Evolutionary conservation across 2,113 vertebrate genomes (phyloP), one percentile per base, ranked within the genome.

Genomic region (Desmodus rotundus): DNA sequence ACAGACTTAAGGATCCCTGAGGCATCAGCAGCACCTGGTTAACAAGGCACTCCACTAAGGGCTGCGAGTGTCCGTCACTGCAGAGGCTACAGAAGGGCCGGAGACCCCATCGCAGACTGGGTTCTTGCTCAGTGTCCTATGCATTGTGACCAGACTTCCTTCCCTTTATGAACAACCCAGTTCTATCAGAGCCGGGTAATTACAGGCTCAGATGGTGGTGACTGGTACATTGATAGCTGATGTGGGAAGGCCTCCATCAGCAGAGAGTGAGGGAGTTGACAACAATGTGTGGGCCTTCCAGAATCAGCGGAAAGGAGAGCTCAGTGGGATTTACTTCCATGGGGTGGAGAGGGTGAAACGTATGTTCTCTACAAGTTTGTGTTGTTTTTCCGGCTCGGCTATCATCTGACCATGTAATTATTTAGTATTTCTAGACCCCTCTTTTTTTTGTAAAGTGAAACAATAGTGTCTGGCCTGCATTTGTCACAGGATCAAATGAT

Each of bases 111-210:
- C 19, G 20, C 26, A 58, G 50, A 56, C 19, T 2, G 38, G 24
- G n/a, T 77, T 84, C 65, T 84, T 74, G 43, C 10, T 68, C 72
- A 45, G 7, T 67, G 77, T 43, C 36, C 76, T 86, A 3, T 86
- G 65, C n/a, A 2, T 96, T 67, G 68, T 58, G 76, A 73, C 13
- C 61, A 65, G 96, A 87, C 89, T 95, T 94, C 45, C 77, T 97
- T 81, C 73, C 85, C 82, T 87, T 92, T 74, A 52, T 0, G 15
- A 89, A 65, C 56, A 61, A 33, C 14, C 20, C 72, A 87, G n/a
- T 61, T 12, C 31, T 63, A 43, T 78, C 14, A 70, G 70, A 67
- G 54, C 6, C 28, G 4, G 89, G 43, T 38, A 61, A 11, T 36
- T 15, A 7, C 56, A 67, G 41, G 74, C 50, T 52, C 14, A 61